Evolutionary conservation across 2,888 invertebrate genomes (phyloP), one percentile per base, ranked within the genome.

Genomic region (Neoscelio sp.): DNA sequence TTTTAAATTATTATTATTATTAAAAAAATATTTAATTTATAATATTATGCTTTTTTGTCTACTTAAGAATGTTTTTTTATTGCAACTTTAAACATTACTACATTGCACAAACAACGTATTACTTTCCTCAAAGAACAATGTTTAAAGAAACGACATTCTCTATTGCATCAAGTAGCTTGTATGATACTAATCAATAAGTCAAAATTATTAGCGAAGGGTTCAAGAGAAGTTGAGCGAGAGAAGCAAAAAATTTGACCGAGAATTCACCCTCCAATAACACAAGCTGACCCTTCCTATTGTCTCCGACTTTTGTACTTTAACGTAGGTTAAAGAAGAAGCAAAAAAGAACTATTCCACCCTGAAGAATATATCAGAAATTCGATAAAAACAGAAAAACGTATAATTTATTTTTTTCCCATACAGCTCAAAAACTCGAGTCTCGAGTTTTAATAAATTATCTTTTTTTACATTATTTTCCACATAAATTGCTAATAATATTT

Each of bases 181-280:
- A n/a, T 28, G 10, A 42, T 58, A 42, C 10, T 20, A 46, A 60
- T 60, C 60, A 46, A 60, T 60, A 60, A 60, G 60, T 60, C 60
- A 60, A 60, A 60, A 60, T 18, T 44, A 60, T 33, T 44, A 46
- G 40, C 46, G 8, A 33, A 60, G 46, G 46, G 60, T 60, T 60
- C 60, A 33, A 44, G 46, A 44, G 12, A 33, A 30, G 12, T 60
- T 17, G 46, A 58, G 42, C n/a, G 20, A 28, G 23, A 33, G n/a
- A 6, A n/a, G 33, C 17, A 42, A 58, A 52, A 60, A 46, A 46
- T 46, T 60, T 60, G 60, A 60, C 60, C 58, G 58, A 58, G 42
- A 58, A 42, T 42, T 28, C 58, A 44, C 58, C 58, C 58, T 58
- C 30, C 10, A 15, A 10, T 30, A 42, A 30, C 17, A 18, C 30